phyloP scores from a whole-genome alignment of 2,797 vertebrate genomes.

The Liasis olivaceus region DNA sequence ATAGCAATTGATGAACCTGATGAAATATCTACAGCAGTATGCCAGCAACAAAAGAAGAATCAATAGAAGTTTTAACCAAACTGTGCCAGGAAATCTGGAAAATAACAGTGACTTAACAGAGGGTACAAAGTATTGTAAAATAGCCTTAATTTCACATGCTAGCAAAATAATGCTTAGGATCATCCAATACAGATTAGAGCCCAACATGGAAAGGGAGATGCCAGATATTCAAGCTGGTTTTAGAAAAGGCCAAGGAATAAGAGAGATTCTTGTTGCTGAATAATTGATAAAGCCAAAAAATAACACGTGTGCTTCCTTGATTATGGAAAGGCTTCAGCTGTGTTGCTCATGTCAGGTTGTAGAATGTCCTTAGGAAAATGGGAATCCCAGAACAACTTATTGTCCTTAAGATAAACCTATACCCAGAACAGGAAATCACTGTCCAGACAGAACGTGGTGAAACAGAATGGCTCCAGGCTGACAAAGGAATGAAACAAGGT shows the following conservation, averaged over 20 bases:
- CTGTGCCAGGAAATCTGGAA: background rate
- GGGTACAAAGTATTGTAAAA: background rate
- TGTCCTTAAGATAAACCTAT: background rate
- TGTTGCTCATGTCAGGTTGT: background rate
- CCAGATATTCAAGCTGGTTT: background rate
- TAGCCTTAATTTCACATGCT: background rate
- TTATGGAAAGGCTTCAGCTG: background rate
- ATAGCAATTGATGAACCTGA: background rate
- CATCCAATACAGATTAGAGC: background rate
- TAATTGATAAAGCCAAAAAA: background rate
- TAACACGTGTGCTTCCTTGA: background rate
- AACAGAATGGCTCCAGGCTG: background rate
- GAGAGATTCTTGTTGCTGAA: background rate
- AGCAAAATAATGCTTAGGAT: background rate
- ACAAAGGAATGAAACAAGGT: background rate
- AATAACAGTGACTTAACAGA: background rate
- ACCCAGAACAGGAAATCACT: background rate
- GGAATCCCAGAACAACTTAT: background rate
- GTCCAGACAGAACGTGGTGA: background rate
- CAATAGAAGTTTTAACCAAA: background rate
- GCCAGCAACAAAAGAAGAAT: background rate
- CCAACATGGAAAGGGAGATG: background rate
- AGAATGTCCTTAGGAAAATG: background rate
- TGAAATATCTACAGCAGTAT: background rate
- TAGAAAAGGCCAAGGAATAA: background rate